Evolutionary conservation across 2,797 vertebrate genomes (phyloP), one percentile per base, ranked within the genome.

Genomic region (Sebastiscus albofasciatus): DNA sequence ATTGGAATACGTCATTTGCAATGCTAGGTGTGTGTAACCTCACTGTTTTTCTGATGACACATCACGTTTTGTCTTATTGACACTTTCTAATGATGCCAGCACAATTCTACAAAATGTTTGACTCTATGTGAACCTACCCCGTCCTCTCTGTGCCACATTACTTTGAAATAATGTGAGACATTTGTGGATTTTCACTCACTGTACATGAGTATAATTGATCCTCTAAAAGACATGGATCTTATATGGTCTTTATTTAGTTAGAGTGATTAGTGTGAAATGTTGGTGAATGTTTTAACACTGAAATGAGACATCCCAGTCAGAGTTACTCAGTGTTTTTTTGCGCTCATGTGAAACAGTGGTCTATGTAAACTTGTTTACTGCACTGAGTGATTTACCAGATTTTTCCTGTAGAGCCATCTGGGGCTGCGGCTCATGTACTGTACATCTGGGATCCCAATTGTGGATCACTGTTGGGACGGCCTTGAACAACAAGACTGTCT

Each of bases 371-470:
- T 60, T 81, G 77, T 87, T 86, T 75, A 77, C 78, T 60, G 55
- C 76, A 11, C 72, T 82, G 69, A 92, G 72, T 85, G 85, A 87
- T 89, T 88, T 65, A 39, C 80, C 89, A 93, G 91, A 85, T 84
- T 87, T 72, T 81, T 88, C 91, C 88, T 85, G 70, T 72, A 36
- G 52, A 77, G 74, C 67, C 89, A 87, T 91, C 82, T 87, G 87
- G 84, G 66, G 46, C 72, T 72, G 42, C 70, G 81, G 76, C 62
- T 49, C 60, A 56, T 61, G 62, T 75, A 66, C 89, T 55, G 62
- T 75, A 64, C 89, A 89, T 90, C 87, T 91, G 89, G 85, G 81
- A 88, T 93, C 77, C 82, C 70, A 66, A 79, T 84, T 80, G 78
- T 82, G 69, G 75, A 77, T 76, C 26, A n/a, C 24, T 66, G 66